Base-by-base conservation (phyloP, 2,113 vertebrate genomes). In the Danio rerio region DNA sequence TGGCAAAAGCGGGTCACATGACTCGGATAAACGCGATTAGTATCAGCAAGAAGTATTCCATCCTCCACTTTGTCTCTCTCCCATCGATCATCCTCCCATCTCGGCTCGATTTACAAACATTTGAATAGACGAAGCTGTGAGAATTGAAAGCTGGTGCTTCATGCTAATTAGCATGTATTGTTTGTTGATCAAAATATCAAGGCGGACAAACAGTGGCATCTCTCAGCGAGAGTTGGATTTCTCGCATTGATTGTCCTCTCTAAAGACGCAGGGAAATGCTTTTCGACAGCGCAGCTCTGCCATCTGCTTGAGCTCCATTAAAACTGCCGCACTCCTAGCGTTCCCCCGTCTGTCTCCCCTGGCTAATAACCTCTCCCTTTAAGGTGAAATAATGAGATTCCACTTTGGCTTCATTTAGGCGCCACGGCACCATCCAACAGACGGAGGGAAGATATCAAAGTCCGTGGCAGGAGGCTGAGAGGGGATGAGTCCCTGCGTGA, bases 201-300 rank as follows among this genome's bases (percentile, higher is more conserved):
- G 45, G 61, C 6, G 9, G 18, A 77, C 58, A 77, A 77, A 63
- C 59, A 77, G 10, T 50, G 5, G 9, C 4, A 9, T 63, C 47
- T 63, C 47, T 63, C 47, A 63, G 12, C 45, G 20, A 77, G 10
- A 16, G 13, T 9, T 69, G 52, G 20, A 80, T 86, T 88, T 81
- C 82, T 78, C 83, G 79, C 31, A 12, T 70, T 85, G 69, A 85
- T 86, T 55, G 75, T 80, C 42, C 81, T 71, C 52, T 63, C 78
- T 78, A 78, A 52, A 65, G 21, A 78, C 40, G n/a, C n/a, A 49
- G 42, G 73, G 43, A 77, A 49, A 13, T 5, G 43, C 31, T 31
- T 78, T 63, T 77, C 10, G 10, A 55, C 77, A 55, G 62, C 12
- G 62, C 77, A 79, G 49, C 50, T 79, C 49, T 53, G 62, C 77